Conservation (phyloP, 1,140 invertebrate species). For the Globodera ellingtonae region DNA sequence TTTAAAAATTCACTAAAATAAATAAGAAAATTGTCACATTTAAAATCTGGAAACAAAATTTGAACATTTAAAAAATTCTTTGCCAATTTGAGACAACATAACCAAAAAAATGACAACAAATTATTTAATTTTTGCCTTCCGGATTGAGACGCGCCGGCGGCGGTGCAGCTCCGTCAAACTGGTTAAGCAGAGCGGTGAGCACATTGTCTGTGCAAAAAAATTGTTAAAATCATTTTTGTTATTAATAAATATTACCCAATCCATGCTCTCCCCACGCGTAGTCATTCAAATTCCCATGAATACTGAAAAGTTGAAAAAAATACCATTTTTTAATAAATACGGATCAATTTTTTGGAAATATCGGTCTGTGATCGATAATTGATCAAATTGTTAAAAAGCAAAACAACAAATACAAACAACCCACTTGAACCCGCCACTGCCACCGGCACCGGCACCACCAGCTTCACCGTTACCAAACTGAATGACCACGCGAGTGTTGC, state of each 20-base stretch:
- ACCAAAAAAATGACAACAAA: too few relatives aligned
- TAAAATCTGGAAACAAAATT: too few relatives aligned
- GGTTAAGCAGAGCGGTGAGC: background rate
- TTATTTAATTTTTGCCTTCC: background rate
- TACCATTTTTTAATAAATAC: background rate
- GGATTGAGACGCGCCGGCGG: background rate
- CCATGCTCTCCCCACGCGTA: constrained; percentile 30
- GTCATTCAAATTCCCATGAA: constrained; percentile 31
- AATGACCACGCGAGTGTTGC: background rate
- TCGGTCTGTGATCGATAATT: too few relatives aligned
- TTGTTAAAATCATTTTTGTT: background rate
- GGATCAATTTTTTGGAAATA: background rate
- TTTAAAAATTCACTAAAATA: background rate
- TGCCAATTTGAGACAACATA: too few relatives aligned
- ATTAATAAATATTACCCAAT: background rate
- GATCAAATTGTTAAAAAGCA: too few relatives aligned
- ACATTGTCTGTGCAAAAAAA: background rate
- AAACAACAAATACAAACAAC: background rate
- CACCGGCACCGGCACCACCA: too few relatives aligned
- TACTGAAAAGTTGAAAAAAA: background rate
- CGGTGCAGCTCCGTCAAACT: background rate
- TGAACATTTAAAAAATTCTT: too few relatives aligned
- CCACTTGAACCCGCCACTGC: background rate
- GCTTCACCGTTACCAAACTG: background rate
- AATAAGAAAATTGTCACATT: too few relatives aligned